Conservation (phyloP, 2,888 invertebrate species). For the Pedicia rivosa region DNA sequence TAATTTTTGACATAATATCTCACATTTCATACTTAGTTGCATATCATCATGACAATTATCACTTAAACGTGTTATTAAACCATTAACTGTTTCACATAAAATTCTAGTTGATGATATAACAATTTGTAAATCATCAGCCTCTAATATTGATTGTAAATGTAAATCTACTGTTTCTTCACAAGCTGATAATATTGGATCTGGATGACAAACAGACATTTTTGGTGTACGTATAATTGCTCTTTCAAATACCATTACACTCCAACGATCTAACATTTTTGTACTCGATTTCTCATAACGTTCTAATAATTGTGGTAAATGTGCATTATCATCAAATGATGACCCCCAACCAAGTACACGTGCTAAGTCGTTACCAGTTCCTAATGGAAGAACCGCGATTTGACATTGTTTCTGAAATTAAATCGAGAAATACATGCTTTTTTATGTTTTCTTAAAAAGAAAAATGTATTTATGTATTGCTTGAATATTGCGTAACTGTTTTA, state of each 20-base stretch:
- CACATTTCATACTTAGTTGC: conserved; percentile 48
- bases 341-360: conserved; percentile 95
- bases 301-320: conserved; percentile 77
- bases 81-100: conserved; percentile 64
- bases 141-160: conserved; percentile 74
- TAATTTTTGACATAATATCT: conserved; percentile 55
- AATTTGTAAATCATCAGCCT: conserved; percentile 57
- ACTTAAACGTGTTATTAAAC: conserved; percentile 46
- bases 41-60: conserved; percentile 45
- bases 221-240: conserved; percentile 44
- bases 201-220: conserved; percentile 33
- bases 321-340: conserved; percentile 87
- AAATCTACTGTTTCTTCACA: conserved; percentile 63
- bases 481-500: too few species aligned
- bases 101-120: conserved; percentile 57
- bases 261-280: conserved; percentile 93
- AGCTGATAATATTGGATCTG: conserved; percentile 39
- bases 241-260: conserved; percentile 93
- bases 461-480: neutral
- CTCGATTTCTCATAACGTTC: conserved; percentile 94
- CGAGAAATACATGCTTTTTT: too few species aligned
- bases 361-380: conserved; percentile 93
- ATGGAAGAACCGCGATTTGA: conserved; percentile 85
- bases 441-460: neutral
- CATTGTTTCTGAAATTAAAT: conserved; percentile 76